These are phyloP conservation scores for Phasia obesa DNA, from an alignment of 2,888 invertebrate species.

Conservation along the genomic window DNA sequence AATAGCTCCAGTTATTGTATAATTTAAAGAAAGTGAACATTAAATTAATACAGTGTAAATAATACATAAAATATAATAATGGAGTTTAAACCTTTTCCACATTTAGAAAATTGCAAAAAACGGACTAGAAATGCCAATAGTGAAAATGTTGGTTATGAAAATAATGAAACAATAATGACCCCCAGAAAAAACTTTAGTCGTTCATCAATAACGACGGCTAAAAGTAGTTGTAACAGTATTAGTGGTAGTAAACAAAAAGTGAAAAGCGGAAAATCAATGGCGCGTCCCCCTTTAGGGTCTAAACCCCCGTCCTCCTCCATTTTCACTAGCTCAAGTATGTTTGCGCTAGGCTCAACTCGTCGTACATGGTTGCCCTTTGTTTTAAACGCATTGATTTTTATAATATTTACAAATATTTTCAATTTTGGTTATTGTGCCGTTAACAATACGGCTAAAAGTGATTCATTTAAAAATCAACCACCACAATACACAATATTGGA, in stretches of 20 bases:
- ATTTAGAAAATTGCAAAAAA: conserved; percentile 64
- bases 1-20: conserved; percentile 8
- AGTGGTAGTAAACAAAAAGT: conserved; percentile 64
- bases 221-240: conserved; percentile 28
- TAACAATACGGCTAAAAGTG: conserved; percentile 60
- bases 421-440: conserved; percentile 65
- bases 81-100: conserved; percentile 57
- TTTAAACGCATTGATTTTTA: conserved; percentile 64
- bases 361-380: conserved; percentile 32
- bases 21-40: conserved; percentile 37
- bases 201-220: conserved; percentile 33
- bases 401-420: conserved; percentile 64
- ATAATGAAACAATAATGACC: neutral
- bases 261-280: conserved; percentile 76
- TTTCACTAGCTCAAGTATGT: neutral
- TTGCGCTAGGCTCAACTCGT: conserved; percentile 25
- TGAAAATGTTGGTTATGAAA: conserved; percentile 48
- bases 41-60: conserved; percentile 27
- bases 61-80: conserved; percentile 43
- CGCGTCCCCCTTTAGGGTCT: conserved; percentile 70
- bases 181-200: conserved; percentile 37
- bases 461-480: conserved; percentile 65
- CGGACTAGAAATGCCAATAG: conserved; percentile 69
- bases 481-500: conserved; percentile 37
- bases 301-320: neutral